Evolutionary conservation across 2,113 vertebrate genomes (phyloP).

Genomic region (Gopherus flavomarginatus): DNA sequence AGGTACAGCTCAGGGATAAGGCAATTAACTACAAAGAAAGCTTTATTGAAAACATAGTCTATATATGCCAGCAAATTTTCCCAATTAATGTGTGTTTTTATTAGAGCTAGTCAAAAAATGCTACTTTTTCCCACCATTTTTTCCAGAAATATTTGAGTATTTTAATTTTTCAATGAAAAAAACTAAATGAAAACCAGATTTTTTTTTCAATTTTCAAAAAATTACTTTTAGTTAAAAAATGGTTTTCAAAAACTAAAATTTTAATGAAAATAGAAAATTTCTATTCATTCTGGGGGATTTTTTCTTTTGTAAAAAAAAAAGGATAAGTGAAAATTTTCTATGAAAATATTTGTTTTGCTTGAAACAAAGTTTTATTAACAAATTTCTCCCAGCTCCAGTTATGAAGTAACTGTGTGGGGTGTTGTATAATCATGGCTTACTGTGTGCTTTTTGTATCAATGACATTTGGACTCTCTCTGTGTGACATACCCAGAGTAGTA

Average conservation of each 20-base stretch:
- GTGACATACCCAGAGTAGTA: not conserved
- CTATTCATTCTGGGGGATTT: accelerated
- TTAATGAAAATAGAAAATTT: not conserved
- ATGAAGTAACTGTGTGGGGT: not conserved
- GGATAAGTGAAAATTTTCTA: not conserved
- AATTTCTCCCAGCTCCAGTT: not conserved
- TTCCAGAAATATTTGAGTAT: slow-evolving; percentile 19
- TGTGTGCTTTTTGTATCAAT: not conserved
- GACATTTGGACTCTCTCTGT: not conserved
- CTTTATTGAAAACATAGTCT: not conserved
- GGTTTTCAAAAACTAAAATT: not conserved
- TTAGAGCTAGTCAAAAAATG: not conserved
- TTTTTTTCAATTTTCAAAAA: not conserved
- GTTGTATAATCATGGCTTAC: not conserved
- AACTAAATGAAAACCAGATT: not conserved
- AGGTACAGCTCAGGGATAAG: not conserved
- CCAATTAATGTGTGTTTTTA: not conserved
- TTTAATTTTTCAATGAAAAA: not conserved
- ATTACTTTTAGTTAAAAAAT: not conserved
- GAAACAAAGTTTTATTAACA: not conserved
- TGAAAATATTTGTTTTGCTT: not conserved
- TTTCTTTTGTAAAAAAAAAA: not conserved
- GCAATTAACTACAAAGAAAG: not conserved
- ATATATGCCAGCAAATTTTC: not conserved
- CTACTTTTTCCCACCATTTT: not conserved